Percentiles rank a stretch among this genome's conserved stretches.
Evolutionary conservation across 2,888 invertebrate species (phyloP).

Genomic region (Pandemis cinnamomeana): DNA sequence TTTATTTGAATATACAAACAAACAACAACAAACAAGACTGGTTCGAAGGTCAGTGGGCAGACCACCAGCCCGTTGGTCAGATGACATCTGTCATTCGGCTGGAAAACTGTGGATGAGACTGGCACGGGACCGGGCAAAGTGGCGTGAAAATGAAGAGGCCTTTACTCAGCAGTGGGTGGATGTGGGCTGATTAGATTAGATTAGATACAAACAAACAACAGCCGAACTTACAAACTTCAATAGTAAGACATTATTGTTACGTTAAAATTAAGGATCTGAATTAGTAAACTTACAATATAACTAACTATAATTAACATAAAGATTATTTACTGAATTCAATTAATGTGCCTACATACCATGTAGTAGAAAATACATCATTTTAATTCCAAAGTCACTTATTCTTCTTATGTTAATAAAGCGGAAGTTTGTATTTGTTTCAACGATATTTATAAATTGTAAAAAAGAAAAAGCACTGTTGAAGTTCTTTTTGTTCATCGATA

Average conservation of each 20-base stretch:
- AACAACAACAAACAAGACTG: not conserved
- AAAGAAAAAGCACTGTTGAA: no score
- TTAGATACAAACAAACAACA: constrained; percentile 10
- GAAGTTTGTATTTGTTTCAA: not conserved
- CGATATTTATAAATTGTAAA: not conserved
- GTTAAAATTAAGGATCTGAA: not conserved
- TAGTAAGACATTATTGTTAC: not conserved
- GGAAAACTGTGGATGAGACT: no score
- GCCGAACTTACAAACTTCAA: not conserved
- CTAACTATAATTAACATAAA: not conserved
- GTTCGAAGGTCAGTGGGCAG: no score
- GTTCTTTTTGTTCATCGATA: no score
- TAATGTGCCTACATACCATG: not conserved
- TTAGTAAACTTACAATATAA: not conserved
- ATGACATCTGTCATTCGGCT: no score
- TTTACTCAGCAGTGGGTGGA: no score
- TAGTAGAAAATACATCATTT: no score
- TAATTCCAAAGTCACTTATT: no score
- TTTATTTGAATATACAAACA: constrained; percentile 44
- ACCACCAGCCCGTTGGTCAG: no score
- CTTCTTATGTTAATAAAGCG: not conserved
- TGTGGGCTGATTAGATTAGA: no score
- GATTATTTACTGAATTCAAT: not conserved
- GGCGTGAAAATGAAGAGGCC: no score
- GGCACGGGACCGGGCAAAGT: no score